Conservation (phyloP, 2,113 vertebrate species). For the Tragulus kanchil region DNA sequence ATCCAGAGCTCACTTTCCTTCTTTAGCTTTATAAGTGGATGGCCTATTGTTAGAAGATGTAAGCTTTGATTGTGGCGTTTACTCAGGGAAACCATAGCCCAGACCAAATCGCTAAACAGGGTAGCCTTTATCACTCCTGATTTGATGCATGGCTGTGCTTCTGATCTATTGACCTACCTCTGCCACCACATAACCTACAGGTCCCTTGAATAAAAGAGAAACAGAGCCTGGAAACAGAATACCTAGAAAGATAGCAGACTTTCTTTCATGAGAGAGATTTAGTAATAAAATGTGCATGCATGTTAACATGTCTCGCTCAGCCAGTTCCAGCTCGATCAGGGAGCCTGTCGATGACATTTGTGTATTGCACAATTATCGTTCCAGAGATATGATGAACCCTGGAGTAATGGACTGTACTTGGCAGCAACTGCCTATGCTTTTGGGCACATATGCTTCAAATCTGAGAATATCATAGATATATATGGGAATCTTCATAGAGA, state of each 20-base stretch:
- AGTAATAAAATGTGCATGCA: not conserved
- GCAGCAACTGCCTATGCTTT: constrained; percentile 85
- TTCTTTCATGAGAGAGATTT: not conserved
- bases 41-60: not conserved
- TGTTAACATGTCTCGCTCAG: not conserved
- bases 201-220: not conserved
- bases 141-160: not conserved
- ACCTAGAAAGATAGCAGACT: not conserved
- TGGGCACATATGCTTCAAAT: constrained; percentile 90
- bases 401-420: constrained; percentile 86
- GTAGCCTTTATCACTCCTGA: not conserved
- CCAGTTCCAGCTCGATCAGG: constrained; percentile 73
- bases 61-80: not conserved
- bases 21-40: constrained; percentile 29
- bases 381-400: constrained; percentile 81
- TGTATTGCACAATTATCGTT: constrained; percentile 87
- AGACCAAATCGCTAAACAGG: not conserved
- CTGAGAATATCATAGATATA: constrained; percentile 88
- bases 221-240: not conserved
- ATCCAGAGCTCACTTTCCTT: not conserved
- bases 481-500: constrained; percentile 86
- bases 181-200: not conserved
- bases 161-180: not conserved
- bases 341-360: constrained; percentile 79
- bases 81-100: not conserved